These are phyloP conservation scores for Diachrysia chrysitis DNA, from an alignment of 2,888 invertebrate species.

Conservation along the genomic window DNA sequence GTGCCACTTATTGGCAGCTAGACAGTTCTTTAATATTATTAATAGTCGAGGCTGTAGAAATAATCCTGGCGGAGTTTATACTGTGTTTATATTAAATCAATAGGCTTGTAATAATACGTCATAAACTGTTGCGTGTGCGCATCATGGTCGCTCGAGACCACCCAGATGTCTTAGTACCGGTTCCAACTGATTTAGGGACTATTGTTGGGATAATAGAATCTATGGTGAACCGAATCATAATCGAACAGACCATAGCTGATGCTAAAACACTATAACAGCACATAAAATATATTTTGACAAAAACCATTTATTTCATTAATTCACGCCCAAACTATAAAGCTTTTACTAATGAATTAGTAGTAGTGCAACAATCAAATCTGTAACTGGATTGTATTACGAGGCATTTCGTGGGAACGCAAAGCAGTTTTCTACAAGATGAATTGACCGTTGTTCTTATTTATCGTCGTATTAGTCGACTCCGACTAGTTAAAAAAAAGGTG, in stretches of 20 bases:
- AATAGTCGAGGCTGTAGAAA: conserved; percentile 12
- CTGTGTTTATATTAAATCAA: conserved; percentile 37
- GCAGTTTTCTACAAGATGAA: too few relatives aligned
- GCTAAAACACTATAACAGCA: too few relatives aligned
- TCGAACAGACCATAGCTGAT: not conserved
- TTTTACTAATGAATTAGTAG: too few relatives aligned
- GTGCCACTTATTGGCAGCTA: conserved; percentile 24
- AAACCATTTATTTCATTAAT: too few relatives aligned
- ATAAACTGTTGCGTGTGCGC: conserved; percentile 12
- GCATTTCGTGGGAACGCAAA: too few relatives aligned
- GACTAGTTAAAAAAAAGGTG: too few relatives aligned
- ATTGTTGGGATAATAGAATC: not conserved
- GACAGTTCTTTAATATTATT: conserved; percentile 36
- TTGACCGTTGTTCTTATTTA: too few relatives aligned
- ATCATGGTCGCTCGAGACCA: conserved; percentile 26
- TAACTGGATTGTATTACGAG: too few relatives aligned
- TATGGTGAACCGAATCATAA: not conserved
- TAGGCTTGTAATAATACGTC: conserved; percentile 19
- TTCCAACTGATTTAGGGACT: not conserved
- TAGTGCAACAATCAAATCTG: too few relatives aligned
- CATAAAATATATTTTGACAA: too few relatives aligned
- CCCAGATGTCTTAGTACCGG: conserved; percentile 11
- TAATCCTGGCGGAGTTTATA: conserved; percentile 24
- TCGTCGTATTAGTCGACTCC: too few relatives aligned
- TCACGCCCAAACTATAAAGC: too few relatives aligned